These are phyloP conservation scores for Cochlearius cochlearius DNA, from an alignment of 2,113 vertebrate genomes.

Conservation along the genomic window DNA sequence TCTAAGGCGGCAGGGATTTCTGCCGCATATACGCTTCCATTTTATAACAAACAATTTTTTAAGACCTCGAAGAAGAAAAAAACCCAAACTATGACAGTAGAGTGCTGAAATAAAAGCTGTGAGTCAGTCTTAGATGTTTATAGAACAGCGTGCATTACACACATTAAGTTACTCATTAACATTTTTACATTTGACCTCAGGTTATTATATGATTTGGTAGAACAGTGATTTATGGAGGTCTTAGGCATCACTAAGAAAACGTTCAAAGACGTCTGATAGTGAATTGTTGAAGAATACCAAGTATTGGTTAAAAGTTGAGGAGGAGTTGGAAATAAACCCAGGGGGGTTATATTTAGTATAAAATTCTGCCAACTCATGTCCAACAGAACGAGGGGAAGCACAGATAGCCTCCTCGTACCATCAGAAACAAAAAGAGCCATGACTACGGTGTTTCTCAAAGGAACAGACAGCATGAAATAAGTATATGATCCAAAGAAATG, in stretches of 20 bases:
- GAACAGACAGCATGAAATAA: not conserved
- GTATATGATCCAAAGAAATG: not conserved
- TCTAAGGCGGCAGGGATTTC: not conserved
- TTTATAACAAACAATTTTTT: not conserved
- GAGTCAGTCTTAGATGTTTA: not conserved
- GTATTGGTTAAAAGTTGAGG: not conserved
- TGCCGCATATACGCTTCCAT: not conserved
- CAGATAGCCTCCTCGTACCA: not conserved
- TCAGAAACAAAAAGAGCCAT: not conserved
- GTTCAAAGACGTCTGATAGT: not conserved
- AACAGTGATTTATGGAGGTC: not conserved
- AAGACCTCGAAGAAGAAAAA: not conserved
- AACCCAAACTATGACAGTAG: not conserved
- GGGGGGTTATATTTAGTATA: not conserved
- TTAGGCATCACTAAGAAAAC: not conserved
- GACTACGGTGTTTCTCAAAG: not conserved
- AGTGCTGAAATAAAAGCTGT: not conserved
- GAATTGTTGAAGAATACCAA: not conserved
- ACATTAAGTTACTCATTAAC: constrained; percentile 10
- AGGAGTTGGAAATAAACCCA: not conserved
- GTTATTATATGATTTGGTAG: not conserved
- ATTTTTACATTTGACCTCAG: not conserved
- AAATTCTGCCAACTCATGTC: not conserved
- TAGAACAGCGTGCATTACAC: not conserved
- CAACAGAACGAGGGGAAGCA: not conserved